A percentile compares a stretch with the other conserved stretches of the same genome.
These are phyloP conservation scores for Lathamus discolor DNA, from an alignment of 2,113 vertebrate genomes.

Conservation along the genomic window DNA sequence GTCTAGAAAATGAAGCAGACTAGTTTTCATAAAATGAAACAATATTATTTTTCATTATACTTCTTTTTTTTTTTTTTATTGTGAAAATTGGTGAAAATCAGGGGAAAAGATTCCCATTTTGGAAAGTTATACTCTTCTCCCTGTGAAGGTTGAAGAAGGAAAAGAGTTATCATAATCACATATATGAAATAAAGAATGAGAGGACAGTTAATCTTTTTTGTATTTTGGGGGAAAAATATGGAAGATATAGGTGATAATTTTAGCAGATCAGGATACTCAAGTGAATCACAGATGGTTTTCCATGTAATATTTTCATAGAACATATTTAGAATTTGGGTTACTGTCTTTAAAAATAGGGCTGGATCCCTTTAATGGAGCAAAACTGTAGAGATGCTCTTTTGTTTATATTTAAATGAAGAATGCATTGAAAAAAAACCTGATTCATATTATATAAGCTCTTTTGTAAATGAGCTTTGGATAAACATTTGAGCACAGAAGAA, in stretches of 20 bases:
- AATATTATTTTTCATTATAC: not conserved
- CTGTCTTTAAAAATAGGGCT: conserved; percentile 28
- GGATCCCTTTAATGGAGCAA: not conserved
- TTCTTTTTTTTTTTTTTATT: conserved; percentile 19
- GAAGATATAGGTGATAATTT: conserved; percentile 65
- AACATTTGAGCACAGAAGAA: conserved; percentile 68
- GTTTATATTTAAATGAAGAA: conserved; percentile 50
- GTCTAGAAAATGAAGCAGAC: conserved; percentile 33
- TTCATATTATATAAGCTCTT: conserved; percentile 72
- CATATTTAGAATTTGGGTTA: conserved; percentile 41
- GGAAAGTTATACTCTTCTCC: conserved; percentile 53
- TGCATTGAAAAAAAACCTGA: not conserved
- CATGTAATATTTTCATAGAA: conserved; percentile 64
- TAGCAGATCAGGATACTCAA: conserved; percentile 68
- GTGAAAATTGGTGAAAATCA: conserved; percentile 27
- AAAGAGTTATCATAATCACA: conserved; percentile 25
- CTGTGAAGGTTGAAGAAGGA: conserved; percentile 57
- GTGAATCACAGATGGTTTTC: conserved; percentile 66
- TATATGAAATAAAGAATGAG: conserved; percentile 53
- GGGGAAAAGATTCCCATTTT: conserved; percentile 27
- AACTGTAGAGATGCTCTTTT: conserved; percentile 10
- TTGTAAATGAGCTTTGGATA: conserved; percentile 75
- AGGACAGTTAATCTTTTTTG: not conserved
- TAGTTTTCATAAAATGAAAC: conserved; percentile 46
- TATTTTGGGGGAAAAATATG: conserved; percentile 47